These are phyloP conservation scores for Drosophila athabasca DNA, from an alignment of 1,140 invertebrate genomes.

Conservation along the genomic window DNA sequence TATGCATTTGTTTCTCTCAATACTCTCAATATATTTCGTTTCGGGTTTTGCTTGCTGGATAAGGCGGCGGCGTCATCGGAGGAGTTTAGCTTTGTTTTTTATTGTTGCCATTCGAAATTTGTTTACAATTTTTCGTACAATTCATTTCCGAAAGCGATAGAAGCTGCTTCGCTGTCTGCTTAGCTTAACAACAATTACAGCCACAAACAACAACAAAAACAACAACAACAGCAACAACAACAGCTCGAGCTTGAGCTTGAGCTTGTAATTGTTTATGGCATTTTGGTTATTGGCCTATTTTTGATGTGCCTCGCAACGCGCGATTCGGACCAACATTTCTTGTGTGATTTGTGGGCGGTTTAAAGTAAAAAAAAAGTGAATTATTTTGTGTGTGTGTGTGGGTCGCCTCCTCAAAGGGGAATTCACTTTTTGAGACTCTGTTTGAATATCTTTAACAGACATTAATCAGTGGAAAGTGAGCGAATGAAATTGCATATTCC, in stretches of 20 bases:
- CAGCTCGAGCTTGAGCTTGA: slow-evolving; percentile 26
- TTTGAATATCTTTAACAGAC: slow-evolving; percentile 35
- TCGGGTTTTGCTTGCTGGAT: slow-evolving; percentile 12
- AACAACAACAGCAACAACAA: slow-evolving; percentile 16
- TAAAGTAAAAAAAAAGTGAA: slow-evolving; percentile 38
- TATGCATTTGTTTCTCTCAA: too few species aligned
- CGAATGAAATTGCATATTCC: slow-evolving; percentile 39
- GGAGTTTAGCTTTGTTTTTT: slow-evolving; percentile 20
- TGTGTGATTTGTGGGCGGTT: slow-evolving; percentile 57
- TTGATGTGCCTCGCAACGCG: slow-evolving; percentile 21
- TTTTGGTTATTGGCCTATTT: slow-evolving; percentile 75
- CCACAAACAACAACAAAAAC: slow-evolving; percentile 33
- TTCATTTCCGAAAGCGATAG: slow-evolving; percentile 66
- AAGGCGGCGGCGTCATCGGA: slow-evolving; percentile 37
- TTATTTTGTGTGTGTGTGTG: slow-evolving; percentile 23
- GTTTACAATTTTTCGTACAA: slow-evolving; percentile 49
- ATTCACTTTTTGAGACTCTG: slow-evolving; percentile 29
- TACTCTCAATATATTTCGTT: slow-evolving; percentile 4
- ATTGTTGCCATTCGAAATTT: slow-evolving; percentile 22
- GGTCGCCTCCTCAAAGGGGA: slow-evolving; percentile 20
- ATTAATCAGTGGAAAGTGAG: slow-evolving; percentile 48
- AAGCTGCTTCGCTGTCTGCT: slow-evolving; percentile 41
- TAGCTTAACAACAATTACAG: slow-evolving; percentile 43
- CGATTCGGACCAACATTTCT: slow-evolving; percentile 6
- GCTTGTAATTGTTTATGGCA: slow-evolving; percentile 60